Evolutionary conservation across 2,797 vertebrate species (phyloP).

Genomic region (Sebastes trivittatus): DNA sequence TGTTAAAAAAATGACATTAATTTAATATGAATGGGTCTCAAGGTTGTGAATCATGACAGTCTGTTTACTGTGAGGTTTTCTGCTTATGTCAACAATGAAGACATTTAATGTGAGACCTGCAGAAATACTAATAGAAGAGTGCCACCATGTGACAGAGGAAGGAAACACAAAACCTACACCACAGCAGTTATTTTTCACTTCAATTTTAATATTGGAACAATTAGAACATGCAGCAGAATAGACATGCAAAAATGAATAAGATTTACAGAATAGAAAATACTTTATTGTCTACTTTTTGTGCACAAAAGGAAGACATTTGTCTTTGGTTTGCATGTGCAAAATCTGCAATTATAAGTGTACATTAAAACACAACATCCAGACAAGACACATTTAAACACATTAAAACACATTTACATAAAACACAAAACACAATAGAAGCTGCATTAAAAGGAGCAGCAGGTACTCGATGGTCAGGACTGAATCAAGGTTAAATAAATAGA

Average conservation of each 20-base stretch:
- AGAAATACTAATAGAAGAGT: slow-evolving; percentile 9
- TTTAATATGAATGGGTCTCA: not conserved
- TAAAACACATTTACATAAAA: too few species aligned
- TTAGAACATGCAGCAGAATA: not conserved
- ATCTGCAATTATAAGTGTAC: too few species aligned
- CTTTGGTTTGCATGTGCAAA: rapidly evolving
- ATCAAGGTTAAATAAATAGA: too few species aligned
- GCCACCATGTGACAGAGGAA: slow-evolving; percentile 47
- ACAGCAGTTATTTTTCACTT: not conserved
- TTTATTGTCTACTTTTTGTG: too few species aligned
- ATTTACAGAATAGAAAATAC: too few species aligned
- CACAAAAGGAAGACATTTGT: rapidly evolving
- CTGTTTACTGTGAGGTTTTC: not conserved
- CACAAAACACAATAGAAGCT: too few species aligned
- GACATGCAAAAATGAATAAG: not conserved
- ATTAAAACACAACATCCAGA: too few species aligned
- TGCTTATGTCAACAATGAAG: not conserved
- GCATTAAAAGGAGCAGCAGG: too few species aligned
- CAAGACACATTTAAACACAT: too few species aligned
- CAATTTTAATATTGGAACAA: too few species aligned
- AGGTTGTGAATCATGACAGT: not conserved
- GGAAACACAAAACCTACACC: not conserved
- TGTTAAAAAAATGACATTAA: not conserved
- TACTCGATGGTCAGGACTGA: too few species aligned
- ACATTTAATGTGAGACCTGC: not conserved